A percentile compares a stretch with the other conserved stretches of the same genome.
Conservation (phyloP, 2,113 vertebrate species). For the Pheucticus melanocephalus region DNA sequence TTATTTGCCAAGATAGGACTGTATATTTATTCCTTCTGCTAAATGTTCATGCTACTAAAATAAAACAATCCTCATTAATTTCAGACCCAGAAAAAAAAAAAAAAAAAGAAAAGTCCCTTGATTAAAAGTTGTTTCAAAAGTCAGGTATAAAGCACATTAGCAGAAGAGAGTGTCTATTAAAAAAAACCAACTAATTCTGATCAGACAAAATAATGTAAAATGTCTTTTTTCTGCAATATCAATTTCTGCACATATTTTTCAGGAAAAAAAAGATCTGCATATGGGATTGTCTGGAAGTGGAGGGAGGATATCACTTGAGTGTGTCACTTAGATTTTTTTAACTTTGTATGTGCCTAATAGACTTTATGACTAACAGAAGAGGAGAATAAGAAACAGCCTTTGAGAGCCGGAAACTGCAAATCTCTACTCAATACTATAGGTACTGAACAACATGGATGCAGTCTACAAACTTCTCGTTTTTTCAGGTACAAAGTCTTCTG, state of each 20-base stretch:
- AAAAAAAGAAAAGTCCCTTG: background rate
- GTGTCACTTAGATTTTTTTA: background rate
- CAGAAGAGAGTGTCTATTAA: background rate
- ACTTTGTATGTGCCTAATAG: background rate
- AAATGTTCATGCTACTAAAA: background rate
- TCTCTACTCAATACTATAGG: background rate
- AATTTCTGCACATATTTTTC: background rate
- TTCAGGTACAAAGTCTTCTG: background rate
- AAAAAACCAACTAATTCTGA: background rate
- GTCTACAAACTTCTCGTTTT: background rate
- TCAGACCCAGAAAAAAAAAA: background rate
- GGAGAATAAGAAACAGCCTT: background rate
- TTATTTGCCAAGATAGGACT: background rate
- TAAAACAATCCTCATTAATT: background rate
- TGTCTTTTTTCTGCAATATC: background rate
- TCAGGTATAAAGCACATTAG: background rate
- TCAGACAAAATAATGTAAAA: background rate
- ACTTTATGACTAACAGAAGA: background rate
- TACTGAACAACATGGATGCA: background rate
- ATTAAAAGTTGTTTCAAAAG: background rate
- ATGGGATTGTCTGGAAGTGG: background rate
- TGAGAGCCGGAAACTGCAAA: background rate
- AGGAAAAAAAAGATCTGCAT: background rate
- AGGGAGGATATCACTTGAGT: accelerated
- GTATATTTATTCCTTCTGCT: background rate